Evolutionary conservation across 1,140 invertebrate genomes (phyloP).

Genomic region (Sipha flava): DNA sequence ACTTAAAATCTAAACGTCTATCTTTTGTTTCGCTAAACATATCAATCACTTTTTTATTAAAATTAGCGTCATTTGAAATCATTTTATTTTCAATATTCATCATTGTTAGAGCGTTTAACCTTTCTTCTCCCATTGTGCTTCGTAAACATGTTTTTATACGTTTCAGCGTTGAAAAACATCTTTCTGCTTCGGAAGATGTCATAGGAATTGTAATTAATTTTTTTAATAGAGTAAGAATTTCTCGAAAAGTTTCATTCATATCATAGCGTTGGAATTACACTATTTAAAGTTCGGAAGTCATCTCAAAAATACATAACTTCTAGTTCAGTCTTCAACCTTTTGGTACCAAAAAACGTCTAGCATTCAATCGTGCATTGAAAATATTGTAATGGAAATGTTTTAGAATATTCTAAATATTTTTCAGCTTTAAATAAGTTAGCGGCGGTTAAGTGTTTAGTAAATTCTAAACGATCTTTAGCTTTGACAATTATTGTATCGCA

Average conservation of each 20-base stretch:
- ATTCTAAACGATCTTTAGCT: no score
- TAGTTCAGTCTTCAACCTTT: no score
- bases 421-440: no score
- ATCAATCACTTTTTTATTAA: not conserved
- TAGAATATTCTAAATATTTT: no score
- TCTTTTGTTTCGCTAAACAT: not conserved
- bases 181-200: slow-evolving; percentile 34
- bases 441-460: no score
- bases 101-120: slow-evolving; percentile 31
- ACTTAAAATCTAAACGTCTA: not conserved
- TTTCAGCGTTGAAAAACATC: slow-evolving; percentile 36
- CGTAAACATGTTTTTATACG: slow-evolving; percentile 35
- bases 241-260: slow-evolving; percentile 36
- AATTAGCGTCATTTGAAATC: not conserved
- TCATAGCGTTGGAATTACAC: not conserved
- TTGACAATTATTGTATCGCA: not conserved
- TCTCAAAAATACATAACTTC: not conserved
- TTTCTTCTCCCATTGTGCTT: slow-evolving; percentile 31
- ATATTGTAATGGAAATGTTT: slow-evolving; percentile 41
- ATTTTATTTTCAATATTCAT: not conserved
- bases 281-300: not conserved
- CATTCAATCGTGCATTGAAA: not conserved
- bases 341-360: no score
- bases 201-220: slow-evolving; percentile 36
- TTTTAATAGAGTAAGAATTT: slow-evolving; percentile 37